A percentile compares a stretch with the other conserved stretches of the same genome.
phyloP scores from a whole-genome alignment of 1,140 invertebrate species.

The Fopius arisanus region DNA sequence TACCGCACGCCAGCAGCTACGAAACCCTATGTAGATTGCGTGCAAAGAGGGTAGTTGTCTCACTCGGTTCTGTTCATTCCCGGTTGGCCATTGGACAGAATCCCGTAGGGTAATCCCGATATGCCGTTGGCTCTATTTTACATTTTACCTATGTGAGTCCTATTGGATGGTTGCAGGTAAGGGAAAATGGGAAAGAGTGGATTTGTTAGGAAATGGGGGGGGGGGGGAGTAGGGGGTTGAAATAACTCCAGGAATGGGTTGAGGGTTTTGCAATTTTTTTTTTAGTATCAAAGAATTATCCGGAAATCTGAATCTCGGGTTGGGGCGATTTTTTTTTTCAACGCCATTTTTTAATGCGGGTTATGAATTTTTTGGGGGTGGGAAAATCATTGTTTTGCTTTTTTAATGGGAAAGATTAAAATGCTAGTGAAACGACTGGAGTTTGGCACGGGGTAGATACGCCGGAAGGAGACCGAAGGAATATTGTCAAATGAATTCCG shows the following conservation, averaged over 20 bases:
- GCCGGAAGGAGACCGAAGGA: background rate
- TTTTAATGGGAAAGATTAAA: background rate
- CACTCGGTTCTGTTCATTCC: background rate
- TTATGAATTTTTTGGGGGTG: too few relatives aligned
- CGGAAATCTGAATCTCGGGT: background rate
- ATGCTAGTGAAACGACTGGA: background rate
- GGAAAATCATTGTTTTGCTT: too few relatives aligned
- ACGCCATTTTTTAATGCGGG: too few relatives aligned
- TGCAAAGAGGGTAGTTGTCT: conserved; percentile 46
- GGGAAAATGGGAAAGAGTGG: background rate
- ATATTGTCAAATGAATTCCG: background rate
- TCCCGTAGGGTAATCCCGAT: background rate
- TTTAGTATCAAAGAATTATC: background rate
- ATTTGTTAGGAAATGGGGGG: background rate
- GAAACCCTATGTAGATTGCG: conserved; percentile 52
- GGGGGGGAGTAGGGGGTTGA: background rate
- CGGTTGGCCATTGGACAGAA: background rate
- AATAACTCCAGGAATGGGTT: too few relatives aligned
- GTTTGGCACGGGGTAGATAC: background rate
- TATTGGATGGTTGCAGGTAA: background rate
- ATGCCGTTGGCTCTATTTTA: conserved; percentile 2
- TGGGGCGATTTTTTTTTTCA: background rate
- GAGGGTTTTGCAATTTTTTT: background rate
- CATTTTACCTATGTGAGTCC: background rate
- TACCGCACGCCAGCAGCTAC: background rate